Conservation (phyloP, 2,797 vertebrate species). For the Silurus aristotelis region DNA sequence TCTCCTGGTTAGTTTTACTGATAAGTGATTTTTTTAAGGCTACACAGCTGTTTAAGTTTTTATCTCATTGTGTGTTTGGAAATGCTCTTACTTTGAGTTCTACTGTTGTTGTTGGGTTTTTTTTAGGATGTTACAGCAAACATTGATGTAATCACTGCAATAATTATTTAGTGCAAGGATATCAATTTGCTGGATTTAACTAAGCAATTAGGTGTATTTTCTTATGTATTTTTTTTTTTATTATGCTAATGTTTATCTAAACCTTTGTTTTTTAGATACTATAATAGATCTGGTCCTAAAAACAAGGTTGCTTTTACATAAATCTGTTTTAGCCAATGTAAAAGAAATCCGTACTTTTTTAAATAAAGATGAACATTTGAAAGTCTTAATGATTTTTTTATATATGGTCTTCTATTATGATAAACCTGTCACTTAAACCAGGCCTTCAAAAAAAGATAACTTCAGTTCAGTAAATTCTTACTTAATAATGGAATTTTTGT, state of each 20-base stretch:
- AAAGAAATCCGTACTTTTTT: not conserved
- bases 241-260: not conserved
- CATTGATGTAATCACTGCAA: too few species aligned
- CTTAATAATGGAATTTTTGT: not conserved
- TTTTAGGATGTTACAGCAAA: too few species aligned
- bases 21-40: too few species aligned
- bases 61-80: too few species aligned
- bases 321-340: not conserved
- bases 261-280: not conserved
- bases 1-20: too few species aligned
- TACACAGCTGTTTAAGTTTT: too few species aligned
- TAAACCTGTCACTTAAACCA: conserved; percentile 20
- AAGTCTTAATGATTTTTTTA: conserved; percentile 22
- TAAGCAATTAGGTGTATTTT: too few species aligned
- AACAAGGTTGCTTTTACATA: not conserved
- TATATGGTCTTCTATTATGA: conserved; percentile 24
- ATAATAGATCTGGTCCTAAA: not conserved
- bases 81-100: too few species aligned
- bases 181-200: too few species aligned
- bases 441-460: conserved; percentile 17
- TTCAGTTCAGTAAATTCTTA: not conserved
- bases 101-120: too few species aligned
- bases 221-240: not conserved
- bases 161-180: too few species aligned
- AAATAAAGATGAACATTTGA: not conserved